Conservation (phyloP, 2,113 vertebrate genomes). For the Balaenoptera acutorostrata region DNA sequence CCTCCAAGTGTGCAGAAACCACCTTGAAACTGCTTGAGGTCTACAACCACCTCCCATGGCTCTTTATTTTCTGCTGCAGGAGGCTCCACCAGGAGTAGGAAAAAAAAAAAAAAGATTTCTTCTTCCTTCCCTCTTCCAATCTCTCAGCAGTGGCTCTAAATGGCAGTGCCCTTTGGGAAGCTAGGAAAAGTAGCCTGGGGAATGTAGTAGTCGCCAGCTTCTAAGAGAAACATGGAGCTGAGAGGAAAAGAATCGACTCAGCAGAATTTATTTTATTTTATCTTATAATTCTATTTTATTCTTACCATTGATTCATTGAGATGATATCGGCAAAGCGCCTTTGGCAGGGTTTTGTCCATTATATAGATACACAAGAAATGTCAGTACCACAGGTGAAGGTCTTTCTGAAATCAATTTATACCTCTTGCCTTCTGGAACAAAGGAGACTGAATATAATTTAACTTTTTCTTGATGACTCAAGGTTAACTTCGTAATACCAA, state of each 20-base stretch:
- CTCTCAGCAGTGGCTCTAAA: neutral
- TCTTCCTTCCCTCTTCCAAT: neutral
- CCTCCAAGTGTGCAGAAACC: neutral
- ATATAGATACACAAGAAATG: constrained; percentile 23
- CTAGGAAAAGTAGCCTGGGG: neutral
- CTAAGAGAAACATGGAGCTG: neutral
- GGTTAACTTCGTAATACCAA: constrained; percentile 18
- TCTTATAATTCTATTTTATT: neutral
- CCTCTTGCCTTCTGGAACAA: constrained; percentile 35
- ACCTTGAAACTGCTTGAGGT: neutral
- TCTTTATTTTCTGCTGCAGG: neutral
- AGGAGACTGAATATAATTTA: constrained; percentile 5
- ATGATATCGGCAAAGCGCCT: constrained; percentile 30
- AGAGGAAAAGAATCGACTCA: neutral
- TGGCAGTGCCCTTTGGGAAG: neutral
- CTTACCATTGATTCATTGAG: constrained; percentile 24
- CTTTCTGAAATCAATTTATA: constrained; percentile 40
- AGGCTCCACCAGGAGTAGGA: neutral
- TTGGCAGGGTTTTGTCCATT: neutral
- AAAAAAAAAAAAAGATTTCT: neutral
- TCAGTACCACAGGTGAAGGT: constrained; percentile 27
- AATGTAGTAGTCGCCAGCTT: neutral
- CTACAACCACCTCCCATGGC: neutral
- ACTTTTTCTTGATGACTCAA: constrained; percentile 15
- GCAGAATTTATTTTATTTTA: neutral